Percentiles rank a stretch among this genome's conserved stretches.
phyloP scores from a whole-genome alignment of 2,797 vertebrate species.

The Gobio occitaniae region DNA sequence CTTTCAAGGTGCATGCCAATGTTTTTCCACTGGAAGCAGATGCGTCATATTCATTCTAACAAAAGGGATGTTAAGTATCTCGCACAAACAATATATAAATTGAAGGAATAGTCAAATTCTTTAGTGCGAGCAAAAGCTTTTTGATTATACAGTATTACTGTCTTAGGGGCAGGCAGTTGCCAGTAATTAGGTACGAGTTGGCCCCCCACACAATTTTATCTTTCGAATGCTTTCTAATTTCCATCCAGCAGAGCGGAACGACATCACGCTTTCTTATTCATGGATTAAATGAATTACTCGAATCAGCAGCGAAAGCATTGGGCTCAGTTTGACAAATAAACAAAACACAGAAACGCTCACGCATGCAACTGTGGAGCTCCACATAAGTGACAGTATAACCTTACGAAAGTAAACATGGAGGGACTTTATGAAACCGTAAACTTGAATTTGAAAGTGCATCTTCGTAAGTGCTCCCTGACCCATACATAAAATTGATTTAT shows the following conservation, averaged over 20 bases:
- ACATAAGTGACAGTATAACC: conserved; percentile 40
- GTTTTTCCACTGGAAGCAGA: conserved; percentile 38
- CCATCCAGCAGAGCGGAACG: conserved; percentile 61
- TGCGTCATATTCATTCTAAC: conserved; percentile 15
- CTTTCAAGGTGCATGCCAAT: conserved; percentile 33
- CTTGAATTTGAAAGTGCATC: background rate
- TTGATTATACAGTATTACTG: conserved; percentile 34
- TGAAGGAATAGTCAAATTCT: conserved; percentile 22
- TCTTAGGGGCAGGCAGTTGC: conserved; percentile 39
- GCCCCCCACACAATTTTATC: conserved; percentile 53
- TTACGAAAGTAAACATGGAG: conserved; percentile 18
- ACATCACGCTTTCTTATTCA: conserved; percentile 58
- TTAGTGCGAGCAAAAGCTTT: conserved; percentile 34
- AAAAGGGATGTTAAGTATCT: conserved; percentile 16
- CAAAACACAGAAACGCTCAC: conserved; percentile 38
- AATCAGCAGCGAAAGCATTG: conserved; percentile 55
- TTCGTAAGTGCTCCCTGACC: background rate
- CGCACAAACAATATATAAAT: conserved; percentile 28
- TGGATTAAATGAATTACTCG: conserved; percentile 64
- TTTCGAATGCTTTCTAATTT: conserved; percentile 63
- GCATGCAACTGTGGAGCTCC: conserved; percentile 26
- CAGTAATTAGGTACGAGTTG: conserved; percentile 64
- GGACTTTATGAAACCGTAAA: conserved; percentile 16
- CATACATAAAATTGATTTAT: background rate
- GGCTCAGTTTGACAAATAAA: conserved; percentile 51